These are phyloP conservation scores for Stomatorhinus ivindoensis DNA, from an alignment of 2,113 vertebrate genomes.

Conservation along the genomic window DNA sequence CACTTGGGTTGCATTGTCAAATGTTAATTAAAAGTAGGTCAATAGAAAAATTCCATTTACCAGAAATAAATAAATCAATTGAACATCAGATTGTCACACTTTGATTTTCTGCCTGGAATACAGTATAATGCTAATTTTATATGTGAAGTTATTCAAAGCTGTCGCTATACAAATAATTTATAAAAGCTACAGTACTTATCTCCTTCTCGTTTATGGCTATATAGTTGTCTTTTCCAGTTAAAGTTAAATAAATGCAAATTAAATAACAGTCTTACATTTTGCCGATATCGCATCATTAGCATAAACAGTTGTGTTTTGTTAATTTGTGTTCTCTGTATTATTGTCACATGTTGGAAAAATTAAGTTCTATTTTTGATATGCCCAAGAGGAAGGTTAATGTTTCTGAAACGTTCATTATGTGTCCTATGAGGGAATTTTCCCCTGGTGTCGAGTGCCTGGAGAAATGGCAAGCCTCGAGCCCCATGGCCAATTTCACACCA, in stretches of 20 bases:
- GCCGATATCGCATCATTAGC: neutral
- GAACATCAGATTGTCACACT: neutral
- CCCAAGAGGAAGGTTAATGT: neutral
- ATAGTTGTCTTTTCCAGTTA: neutral
- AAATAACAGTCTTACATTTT: neutral
- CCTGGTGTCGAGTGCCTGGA: neutral
- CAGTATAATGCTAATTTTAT: neutral
- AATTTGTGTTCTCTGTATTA: neutral
- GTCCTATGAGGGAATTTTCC: neutral
- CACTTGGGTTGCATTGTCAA: neutral
- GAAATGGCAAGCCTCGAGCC: neutral
- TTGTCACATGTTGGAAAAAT: conserved; percentile 13
- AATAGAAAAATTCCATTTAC: neutral
- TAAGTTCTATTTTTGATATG: conserved; percentile 6
- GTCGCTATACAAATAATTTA: neutral
- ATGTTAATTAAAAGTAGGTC: neutral
- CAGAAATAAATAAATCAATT: neutral
- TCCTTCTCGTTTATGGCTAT: neutral
- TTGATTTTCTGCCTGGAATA: neutral
- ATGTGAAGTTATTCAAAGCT: neutral
- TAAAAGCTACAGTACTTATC: neutral
- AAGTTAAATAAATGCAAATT: conserved; percentile 2
- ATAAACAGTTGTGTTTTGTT: neutral
- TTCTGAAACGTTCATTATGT: conserved; percentile 4
- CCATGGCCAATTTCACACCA: neutral